Evolutionary conservation across 1,140 invertebrate genomes (phyloP), one percentile per base, ranked within the genome.

Genomic region (Eupeodes corollae): DNA sequence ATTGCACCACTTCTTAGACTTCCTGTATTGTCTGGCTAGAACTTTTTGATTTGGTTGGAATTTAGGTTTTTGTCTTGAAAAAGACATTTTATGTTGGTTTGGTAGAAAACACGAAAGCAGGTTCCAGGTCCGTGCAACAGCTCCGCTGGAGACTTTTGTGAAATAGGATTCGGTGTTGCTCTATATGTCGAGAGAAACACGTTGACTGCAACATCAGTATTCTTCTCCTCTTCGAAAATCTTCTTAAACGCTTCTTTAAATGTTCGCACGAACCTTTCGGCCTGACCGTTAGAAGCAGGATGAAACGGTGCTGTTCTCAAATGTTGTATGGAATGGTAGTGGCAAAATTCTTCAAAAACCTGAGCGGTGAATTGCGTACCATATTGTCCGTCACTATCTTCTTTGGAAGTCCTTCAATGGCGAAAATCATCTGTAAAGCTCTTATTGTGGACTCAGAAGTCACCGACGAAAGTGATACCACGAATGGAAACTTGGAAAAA

Each of bases 401-500:
- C 8, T 34, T 14, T 18, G 32, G 15, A 6, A 35, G 30, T 12
- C 45, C 45, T 33, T 19, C 15, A 9, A 32, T 26, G 18, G 32
- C 34, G 21, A 46, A 46, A 12, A n/a, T 21, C 5, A 33, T 26
- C 15, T 16, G 16, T 12, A 46, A 40, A 6, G 15, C 18, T 11
- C 13, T 15, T 13, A 46, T 46, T 5, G 45, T 46, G n/a, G 10
- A n/a, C 15, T 15, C 19, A 13, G 45, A 9, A n/a, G 34, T 39
- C 13, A 40, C 19, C 8, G 34, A 18, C 37, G 14, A 14, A 6
- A 37, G 35, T 30, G 10, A 9, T 10, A 31, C 49, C 5, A 70
- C 52, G 35, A 68, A 59, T 12, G 57, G 47, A 61, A 56, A 70
- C 50, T 68, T 70, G 0, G 63, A 66, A 47, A 59, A 66, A 1